Percentiles rank a stretch among this genome's conserved stretches.
phyloP scores from a whole-genome alignment of 2,888 invertebrate species.

The Hartigia nigra region DNA sequence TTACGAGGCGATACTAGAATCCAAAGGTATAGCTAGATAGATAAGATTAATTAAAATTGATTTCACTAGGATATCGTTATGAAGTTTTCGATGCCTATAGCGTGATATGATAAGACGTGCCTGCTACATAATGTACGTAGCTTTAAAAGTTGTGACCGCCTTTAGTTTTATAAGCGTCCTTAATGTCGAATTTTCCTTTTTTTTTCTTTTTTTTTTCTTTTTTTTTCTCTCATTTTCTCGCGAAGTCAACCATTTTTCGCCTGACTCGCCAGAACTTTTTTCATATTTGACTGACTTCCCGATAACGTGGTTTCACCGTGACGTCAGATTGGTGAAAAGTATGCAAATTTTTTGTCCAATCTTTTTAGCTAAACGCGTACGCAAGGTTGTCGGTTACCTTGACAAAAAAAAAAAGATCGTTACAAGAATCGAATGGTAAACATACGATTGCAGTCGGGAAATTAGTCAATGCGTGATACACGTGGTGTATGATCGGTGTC shows the following conservation, averaged over 20 bases:
- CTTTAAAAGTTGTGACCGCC: conserved; percentile 46
- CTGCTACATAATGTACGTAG: conserved; percentile 61
- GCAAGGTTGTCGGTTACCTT: neutral
- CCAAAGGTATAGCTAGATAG: conserved; percentile 25
- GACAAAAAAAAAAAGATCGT: neutral
- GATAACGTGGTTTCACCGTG: conserved; percentile 9
- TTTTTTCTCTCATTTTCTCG: conserved; percentile 14
- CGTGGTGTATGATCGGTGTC: neutral
- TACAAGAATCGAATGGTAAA: too few relatives aligned
- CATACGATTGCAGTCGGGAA: neutral
- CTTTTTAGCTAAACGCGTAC: neutral
- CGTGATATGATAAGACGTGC: conserved; percentile 66
- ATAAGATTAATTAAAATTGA: conserved; percentile 26
- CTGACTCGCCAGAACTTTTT: neutral
- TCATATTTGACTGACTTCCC: neutral
- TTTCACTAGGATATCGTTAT: conserved; percentile 39
- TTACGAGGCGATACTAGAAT: neutral
- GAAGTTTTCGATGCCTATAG: conserved; percentile 56
- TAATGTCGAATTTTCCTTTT: neutral
- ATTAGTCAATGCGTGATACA: neutral
- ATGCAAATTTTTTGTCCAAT: neutral
- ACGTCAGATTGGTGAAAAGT: neutral
- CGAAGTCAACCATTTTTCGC: conserved; percentile 12
- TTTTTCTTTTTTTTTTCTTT: neutral
- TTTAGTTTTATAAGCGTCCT: conserved; percentile 55